A percentile compares a stretch with the other conserved stretches of the same genome.
These are phyloP conservation scores for Nephrotoma guestfalica DNA, from an alignment of 2,888 invertebrate genomes.

Conservation along the genomic window DNA sequence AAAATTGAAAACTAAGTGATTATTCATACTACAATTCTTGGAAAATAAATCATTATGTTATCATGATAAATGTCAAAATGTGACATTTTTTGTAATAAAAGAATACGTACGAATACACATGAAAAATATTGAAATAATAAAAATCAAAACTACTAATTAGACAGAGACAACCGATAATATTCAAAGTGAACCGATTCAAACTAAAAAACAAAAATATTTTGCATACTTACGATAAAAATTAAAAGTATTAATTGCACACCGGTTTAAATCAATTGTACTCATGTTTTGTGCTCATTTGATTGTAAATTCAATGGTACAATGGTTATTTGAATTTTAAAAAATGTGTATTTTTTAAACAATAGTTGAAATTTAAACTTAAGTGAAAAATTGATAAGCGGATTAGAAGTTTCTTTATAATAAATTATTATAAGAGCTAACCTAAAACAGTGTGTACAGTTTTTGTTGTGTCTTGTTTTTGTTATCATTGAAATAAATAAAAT, in stretches of 20 bases:
- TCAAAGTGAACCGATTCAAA: not conserved
- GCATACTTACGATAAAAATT: too few species aligned
- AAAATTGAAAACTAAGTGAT: not conserved
- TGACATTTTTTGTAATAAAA: not conserved
- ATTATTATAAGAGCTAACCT: not conserved
- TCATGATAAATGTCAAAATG: not conserved
- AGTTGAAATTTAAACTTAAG: not conserved
- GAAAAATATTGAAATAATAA: not conserved
- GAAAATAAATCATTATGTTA: not conserved
- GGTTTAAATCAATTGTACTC: not conserved
- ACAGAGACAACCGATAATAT: not conserved
- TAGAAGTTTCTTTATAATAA: not conserved
- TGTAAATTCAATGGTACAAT: not conserved
- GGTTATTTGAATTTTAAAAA: not conserved
- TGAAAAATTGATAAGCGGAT: not conserved
- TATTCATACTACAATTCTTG: not conserved
- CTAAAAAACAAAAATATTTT: not conserved
- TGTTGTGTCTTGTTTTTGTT: not conserved
- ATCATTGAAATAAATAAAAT: not conserved
- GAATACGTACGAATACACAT: not conserved
- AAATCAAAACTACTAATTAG: not conserved
- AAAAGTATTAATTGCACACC: not conserved
- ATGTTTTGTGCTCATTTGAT: not conserved
- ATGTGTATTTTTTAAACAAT: not conserved
- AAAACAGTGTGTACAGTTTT: not conserved